A percentile compares a stretch with the other conserved stretches of the same genome.
Evolutionary conservation across 37 sponge, comb jelly and placozoan genomes (phyloP).

Genomic region (Ephydatia muelleri): DNA sequence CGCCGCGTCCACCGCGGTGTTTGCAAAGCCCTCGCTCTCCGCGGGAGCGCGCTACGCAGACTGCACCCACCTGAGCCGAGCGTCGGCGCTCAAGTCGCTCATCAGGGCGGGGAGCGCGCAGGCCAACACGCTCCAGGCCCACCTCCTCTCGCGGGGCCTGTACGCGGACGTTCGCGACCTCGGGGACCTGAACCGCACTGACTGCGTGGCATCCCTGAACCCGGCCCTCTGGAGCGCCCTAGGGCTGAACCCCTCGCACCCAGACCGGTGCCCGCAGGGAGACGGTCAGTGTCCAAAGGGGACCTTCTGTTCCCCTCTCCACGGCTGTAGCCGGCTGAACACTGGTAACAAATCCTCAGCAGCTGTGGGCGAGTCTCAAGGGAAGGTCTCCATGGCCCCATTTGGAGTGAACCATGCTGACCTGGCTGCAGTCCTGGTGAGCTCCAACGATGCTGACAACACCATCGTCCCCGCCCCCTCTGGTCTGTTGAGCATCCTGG

Average conservation of each 20-base stretch:
- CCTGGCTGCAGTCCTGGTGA: not conserved
- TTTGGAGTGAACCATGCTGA: slow-evolving; percentile 61
- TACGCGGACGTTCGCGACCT: slow-evolving; percentile 30
- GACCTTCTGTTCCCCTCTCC: slow-evolving; percentile 67
- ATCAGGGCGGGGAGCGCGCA: slow-evolving; percentile 32
- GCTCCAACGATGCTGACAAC: not conserved
- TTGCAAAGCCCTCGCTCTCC: slow-evolving; percentile 42
- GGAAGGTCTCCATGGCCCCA: slow-evolving; percentile 19
- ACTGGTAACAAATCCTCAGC: not conserved
- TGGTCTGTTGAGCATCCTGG: not conserved
- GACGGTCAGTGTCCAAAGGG: not conserved
- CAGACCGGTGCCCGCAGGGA: slow-evolving; percentile 11
- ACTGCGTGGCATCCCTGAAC: slow-evolving; percentile 30
- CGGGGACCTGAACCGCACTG: slow-evolving; percentile 10
- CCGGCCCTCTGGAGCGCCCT: slow-evolving; percentile 27
- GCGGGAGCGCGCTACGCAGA: slow-evolving; percentile 57
- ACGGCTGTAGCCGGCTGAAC: slow-evolving; percentile 56
- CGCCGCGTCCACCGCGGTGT: not conserved
- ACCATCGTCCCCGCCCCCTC: not conserved
- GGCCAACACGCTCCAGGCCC: slow-evolving; percentile 70
- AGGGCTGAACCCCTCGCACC: slow-evolving; percentile 7
- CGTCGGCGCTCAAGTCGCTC: slow-evolving; percentile 65
- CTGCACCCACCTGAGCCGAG: slow-evolving; percentile 81
- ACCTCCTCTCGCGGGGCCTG: slow-evolving; percentile 65
- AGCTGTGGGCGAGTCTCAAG: not conserved